phyloP scores from a whole-genome alignment of 2,113 vertebrate genomes.

The Cinclus cinclus region DNA sequence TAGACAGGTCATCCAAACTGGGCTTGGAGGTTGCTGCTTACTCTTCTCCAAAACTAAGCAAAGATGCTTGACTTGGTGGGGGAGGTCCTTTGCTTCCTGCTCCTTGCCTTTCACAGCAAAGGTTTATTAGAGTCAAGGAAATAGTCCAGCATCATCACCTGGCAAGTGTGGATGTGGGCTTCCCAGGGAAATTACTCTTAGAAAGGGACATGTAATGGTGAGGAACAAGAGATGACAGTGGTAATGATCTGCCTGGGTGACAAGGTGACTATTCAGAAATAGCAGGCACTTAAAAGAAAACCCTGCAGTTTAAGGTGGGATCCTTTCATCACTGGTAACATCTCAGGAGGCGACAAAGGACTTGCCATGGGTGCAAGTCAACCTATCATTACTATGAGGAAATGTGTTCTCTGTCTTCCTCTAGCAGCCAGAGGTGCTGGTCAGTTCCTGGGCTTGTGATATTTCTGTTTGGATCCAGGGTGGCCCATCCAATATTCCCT shows the following conservation, averaged over 20 bases:
- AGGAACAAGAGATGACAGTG: background rate
- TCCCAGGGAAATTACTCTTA: background rate
- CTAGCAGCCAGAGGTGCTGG: background rate
- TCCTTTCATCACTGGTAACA: background rate
- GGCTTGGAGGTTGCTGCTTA: background rate
- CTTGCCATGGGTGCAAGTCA: background rate
- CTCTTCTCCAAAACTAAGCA: background rate
- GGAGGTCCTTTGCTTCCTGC: background rate
- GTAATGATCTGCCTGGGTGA: background rate
- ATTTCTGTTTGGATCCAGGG: background rate
- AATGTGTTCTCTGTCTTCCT: background rate
- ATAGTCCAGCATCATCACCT: background rate
- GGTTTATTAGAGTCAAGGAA: background rate
- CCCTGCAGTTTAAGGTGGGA: background rate
- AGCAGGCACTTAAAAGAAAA: background rate
- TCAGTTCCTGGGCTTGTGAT: background rate
- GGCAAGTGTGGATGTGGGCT: background rate
- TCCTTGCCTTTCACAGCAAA: background rate
- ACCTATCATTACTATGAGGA: accelerated
- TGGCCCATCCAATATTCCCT: background rate
- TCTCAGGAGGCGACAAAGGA: background rate
- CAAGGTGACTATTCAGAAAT: background rate
- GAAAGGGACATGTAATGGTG: background rate
- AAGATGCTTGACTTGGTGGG: background rate
- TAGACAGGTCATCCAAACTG: background rate